Percentiles rank a stretch among this genome's conserved stretches.
phyloP scores from a whole-genome alignment of 2,888 invertebrate genomes.

The Notocelia uddmanniana region DNA sequence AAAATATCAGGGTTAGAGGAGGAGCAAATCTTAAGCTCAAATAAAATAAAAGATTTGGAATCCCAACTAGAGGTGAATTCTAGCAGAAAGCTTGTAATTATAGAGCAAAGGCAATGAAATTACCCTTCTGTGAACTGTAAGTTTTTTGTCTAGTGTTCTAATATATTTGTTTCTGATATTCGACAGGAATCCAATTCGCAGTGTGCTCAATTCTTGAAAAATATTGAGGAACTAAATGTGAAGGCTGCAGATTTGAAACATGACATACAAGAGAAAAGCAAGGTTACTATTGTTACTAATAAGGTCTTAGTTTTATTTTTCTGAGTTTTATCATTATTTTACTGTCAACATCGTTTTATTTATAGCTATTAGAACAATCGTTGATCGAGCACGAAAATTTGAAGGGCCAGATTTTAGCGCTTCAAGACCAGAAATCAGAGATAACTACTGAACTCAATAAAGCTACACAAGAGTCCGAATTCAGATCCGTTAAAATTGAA shows the following conservation, averaged over 20 bases:
- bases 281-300: slow-evolving; percentile 49
- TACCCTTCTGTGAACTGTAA: background rate
- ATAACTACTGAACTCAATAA: slow-evolving; percentile 46
- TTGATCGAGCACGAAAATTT: slow-evolving; percentile 50
- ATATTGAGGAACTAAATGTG: slow-evolving; percentile 45
- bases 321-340: background rate
- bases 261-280: slow-evolving; percentile 47
- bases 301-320: background rate
- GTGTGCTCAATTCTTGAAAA: slow-evolving; percentile 47
- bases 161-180: background rate
- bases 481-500: slow-evolving; percentile 45
- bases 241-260: slow-evolving; percentile 48
- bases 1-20: slow-evolving; percentile 55
- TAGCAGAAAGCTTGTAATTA: too few relatives aligned
- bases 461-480: slow-evolving; percentile 45
- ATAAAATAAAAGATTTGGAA: slow-evolving; percentile 47
- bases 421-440: slow-evolving; percentile 50
- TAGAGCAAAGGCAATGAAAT: background rate
- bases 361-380: slow-evolving; percentile 50
- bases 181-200: slow-evolving; percentile 49
- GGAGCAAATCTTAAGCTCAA: slow-evolving; percentile 40
- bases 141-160: background rate
- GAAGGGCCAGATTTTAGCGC: slow-evolving; percentile 44
- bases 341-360: too few relatives aligned
- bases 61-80: slow-evolving; percentile 49